phyloP scores from a whole-genome alignment of 2,797 vertebrate species.

The Halcyon leucocephala region DNA sequence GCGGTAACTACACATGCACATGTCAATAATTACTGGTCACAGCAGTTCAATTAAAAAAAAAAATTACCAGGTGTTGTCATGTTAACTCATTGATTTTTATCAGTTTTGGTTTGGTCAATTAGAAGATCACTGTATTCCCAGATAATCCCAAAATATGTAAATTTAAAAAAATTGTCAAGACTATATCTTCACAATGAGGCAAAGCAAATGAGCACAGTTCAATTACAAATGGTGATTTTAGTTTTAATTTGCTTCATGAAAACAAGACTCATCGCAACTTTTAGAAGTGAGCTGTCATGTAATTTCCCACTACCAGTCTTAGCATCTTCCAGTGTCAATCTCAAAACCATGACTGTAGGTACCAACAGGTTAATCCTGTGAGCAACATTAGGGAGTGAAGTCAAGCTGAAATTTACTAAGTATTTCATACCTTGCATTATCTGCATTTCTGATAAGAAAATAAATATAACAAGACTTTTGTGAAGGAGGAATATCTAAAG shows the following conservation, averaged over 20 bases:
- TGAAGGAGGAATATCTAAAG: neutral
- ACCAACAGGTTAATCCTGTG: slow-evolving; percentile 36
- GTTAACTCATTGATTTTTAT: neutral
- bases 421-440: slow-evolving; percentile 5
- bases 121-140: neutral
- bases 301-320: neutral
- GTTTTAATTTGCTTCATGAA: neutral
- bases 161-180: neutral
- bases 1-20: neutral
- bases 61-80: neutral
- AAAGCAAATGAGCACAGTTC: neutral
- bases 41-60: neutral
- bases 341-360: neutral
- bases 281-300: neutral
- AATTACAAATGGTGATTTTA: neutral
- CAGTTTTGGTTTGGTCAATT: neutral
- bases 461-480: neutral
- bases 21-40: neutral
- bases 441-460: slow-evolving; percentile 12
- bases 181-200: neutral
- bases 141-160: neutral
- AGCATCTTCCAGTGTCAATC: neutral
- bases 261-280: neutral
- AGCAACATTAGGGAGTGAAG: neutral
- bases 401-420: neutral